A percentile compares a stretch with the other conserved stretches of the same genome.
phyloP scores from a whole-genome alignment of 2,888 invertebrate species.

The Dynastes grantii region DNA sequence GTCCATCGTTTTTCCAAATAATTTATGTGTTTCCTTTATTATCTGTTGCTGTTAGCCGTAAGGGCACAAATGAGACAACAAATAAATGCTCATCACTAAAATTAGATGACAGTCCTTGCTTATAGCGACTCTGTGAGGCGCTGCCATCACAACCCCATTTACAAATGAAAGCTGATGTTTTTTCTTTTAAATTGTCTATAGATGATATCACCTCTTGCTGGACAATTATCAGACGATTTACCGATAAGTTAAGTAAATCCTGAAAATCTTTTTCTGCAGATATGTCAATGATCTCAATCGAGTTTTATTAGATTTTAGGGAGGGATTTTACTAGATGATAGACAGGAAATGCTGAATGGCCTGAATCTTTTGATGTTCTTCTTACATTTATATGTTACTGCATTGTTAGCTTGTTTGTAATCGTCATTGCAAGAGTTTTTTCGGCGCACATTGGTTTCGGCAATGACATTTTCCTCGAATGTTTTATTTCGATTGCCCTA shows the following conservation, averaged over 20 bases:
- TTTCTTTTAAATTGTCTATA: neutral
- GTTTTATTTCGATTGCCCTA: neutral
- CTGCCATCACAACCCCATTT: no score
- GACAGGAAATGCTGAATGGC: neutral
- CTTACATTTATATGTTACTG: neutral
- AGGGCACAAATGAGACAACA: no score
- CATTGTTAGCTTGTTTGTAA: neutral
- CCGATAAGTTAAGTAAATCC: neutral
- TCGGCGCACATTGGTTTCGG: neutral
- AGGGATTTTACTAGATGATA: neutral
- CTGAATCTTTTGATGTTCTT: neutral
- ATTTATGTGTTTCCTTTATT: no score
- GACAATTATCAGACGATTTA: no score
- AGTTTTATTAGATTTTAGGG: neutral
- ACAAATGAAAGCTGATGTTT: no score
- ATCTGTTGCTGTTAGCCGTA: no score
- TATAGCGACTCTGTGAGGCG: neutral
- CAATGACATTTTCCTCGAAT: neutral
- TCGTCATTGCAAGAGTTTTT: neutral
- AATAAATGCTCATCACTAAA: no score
- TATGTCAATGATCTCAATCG: neutral
- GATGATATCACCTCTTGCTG: no score
- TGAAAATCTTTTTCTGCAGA: neutral
- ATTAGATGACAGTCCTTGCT: neutral
- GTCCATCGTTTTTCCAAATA: neutral